phyloP scores from a whole-genome alignment of 1,140 invertebrate species.

The Melipona quadrifasciata region DNA sequence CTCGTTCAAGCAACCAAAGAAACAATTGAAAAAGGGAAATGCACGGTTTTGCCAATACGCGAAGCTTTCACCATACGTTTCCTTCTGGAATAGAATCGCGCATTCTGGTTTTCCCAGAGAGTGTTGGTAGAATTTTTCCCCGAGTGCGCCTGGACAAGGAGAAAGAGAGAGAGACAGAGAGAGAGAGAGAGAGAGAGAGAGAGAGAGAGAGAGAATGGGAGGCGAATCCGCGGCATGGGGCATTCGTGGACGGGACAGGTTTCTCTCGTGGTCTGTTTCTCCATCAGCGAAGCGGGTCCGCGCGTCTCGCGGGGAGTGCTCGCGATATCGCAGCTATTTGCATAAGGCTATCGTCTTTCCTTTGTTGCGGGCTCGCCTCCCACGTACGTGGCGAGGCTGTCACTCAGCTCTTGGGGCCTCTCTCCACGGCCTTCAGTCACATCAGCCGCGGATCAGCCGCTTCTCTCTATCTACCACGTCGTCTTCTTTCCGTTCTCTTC shows the following conservation, averaged over 20 bases:
- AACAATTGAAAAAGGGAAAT: background rate
- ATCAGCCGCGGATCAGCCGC: slow-evolving; percentile 63
- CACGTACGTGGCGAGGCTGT: slow-evolving; percentile 77
- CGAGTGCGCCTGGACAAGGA: too few species aligned
- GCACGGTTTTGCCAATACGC: background rate
- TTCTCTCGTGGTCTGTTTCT: background rate
- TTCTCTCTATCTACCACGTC: slow-evolving; percentile 49
- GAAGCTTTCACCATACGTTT: background rate
- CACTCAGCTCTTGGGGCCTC: slow-evolving; percentile 72
- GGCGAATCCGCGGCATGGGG: background rate
- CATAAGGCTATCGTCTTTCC: slow-evolving; percentile 76
- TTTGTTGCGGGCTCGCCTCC: slow-evolving; percentile 75
- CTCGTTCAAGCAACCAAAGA: background rate
- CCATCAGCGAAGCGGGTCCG: slow-evolving; percentile 34
- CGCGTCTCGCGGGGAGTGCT: slow-evolving; percentile 48
- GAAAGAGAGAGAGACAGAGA: too few species aligned
- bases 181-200: too few species aligned
- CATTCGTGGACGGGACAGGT: background rate
- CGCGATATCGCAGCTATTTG: slow-evolving; percentile 76
- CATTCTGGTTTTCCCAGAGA: background rate
- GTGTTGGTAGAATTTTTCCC: slow-evolving; percentile 9
- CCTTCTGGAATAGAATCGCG: background rate
- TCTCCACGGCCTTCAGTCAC: slow-evolving; percentile 70
- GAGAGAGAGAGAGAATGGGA: background rate
- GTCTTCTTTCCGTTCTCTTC: slow-evolving; percentile 26